These are phyloP conservation scores for Coracias cyanogaster DNA, from an alignment of 2,797 vertebrate species.

Conservation along the genomic window DNA sequence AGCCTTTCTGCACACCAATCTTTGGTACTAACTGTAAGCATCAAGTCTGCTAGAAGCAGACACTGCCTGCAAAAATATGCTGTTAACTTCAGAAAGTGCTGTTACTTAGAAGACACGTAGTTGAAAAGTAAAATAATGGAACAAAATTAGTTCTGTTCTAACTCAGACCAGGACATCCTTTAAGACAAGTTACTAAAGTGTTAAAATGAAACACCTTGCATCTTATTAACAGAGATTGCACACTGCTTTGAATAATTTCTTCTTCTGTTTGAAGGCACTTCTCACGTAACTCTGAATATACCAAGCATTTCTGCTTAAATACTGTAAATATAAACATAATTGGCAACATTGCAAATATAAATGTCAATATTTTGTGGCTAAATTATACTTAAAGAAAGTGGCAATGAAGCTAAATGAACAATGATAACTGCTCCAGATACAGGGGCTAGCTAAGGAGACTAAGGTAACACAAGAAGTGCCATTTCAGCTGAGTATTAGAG, in stretches of 20 bases:
- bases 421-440: neutral
- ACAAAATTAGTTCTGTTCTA: neutral
- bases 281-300: neutral
- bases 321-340: neutral
- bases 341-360: neutral
- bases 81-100: neutral
- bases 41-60: too few relatives aligned
- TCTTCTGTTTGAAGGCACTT: neutral
- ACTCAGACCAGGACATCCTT: neutral
- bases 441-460: neutral
- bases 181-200: neutral
- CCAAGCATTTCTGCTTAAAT: neutral
- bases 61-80: neutral
- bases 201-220: conserved; percentile 14
- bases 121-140: neutral
- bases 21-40: neutral
- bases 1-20: neutral
- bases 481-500: neutral
- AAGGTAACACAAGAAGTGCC: neutral
- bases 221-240: neutral
- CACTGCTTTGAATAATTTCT: neutral
- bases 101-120: neutral
- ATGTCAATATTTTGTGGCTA: neutral
- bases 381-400: neutral
- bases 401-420: neutral